Conservation (phyloP, 2,797 vertebrate species). For the Psittacula derbiana region DNA sequence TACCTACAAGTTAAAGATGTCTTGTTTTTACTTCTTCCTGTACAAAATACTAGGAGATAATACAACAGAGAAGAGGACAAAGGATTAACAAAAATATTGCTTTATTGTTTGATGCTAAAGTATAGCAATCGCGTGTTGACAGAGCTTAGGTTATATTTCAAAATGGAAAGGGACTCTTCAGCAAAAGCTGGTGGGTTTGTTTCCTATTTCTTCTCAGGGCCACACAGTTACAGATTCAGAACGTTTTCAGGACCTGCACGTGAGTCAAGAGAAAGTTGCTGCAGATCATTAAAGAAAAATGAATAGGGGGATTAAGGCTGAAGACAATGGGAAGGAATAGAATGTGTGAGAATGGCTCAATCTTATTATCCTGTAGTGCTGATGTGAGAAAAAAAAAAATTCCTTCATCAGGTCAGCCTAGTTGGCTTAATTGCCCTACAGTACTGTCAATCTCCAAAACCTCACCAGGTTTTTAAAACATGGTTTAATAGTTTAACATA, state of each 20-base stretch:
- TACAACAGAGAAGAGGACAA: neutral
- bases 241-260: neutral
- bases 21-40: neutral
- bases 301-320: neutral
- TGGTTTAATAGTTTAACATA: neutral
- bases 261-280: neutral
- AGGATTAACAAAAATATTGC: neutral
- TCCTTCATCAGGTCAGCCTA: neutral
- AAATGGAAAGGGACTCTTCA: neutral
- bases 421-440: neutral
- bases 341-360: neutral
- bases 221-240: neutral
- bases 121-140: neutral
- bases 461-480: neutral
- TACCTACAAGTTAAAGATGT: neutral
- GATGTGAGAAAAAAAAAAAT: neutral
- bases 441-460: neutral
- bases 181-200: neutral
- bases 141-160: neutral
- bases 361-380: neutral
- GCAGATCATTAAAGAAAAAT: neutral
- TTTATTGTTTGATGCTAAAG: neutral
- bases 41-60: neutral
- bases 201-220: neutral
- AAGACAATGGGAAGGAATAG: neutral